Conservation (phyloP, 2,797 vertebrate species). For the Anableps anableps region DNA sequence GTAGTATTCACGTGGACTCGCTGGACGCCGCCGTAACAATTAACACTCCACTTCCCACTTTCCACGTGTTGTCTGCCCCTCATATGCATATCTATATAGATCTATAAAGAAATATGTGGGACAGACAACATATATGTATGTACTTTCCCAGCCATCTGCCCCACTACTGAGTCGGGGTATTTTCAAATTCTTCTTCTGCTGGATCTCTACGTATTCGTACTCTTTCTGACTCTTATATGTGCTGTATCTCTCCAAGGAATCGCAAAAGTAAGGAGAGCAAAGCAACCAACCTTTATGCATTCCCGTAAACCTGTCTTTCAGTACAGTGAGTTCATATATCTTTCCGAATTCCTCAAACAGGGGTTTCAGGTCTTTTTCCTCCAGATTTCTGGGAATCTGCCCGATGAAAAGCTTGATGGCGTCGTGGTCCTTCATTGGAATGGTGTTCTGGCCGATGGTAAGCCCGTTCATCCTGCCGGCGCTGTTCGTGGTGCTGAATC, state of each 20-base stretch:
- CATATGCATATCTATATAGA: not conserved
- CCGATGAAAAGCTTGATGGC: conserved; percentile 99
- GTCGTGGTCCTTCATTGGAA: conserved; percentile 99
- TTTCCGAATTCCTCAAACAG: conserved; percentile 99
- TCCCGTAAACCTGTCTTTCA: conserved; percentile 99
- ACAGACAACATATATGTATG: conserved; percentile 26
- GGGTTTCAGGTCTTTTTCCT: conserved; percentile 98
- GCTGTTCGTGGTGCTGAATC: conserved; percentile 94
- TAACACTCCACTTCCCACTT: conserved; percentile 68
- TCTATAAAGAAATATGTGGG: not conserved
- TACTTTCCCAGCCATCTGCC: conserved; percentile 51
- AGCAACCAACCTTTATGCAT: conserved; percentile 96
- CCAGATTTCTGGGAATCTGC: conserved; percentile 97
- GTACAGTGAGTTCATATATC: conserved; percentile 99
- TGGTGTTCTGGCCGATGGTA: conserved; percentile 87
- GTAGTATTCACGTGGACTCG: conserved; percentile 77
- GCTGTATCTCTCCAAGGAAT: not conserved
- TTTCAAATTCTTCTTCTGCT: conserved; percentile 1
- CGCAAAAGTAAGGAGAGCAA: conserved; percentile 43
- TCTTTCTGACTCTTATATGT: not conserved
- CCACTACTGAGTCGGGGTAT: conserved; percentile 33
- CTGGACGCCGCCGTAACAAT: conserved; percentile 61
- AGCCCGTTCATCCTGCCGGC: conserved; percentile 92
- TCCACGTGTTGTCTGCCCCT: conserved; percentile 65
- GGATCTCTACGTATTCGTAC: not conserved